Percentiles rank a stretch among this genome's conserved stretches.
Evolutionary conservation across 2,888 invertebrate species (phyloP).

Genomic region (Cylindroiulus punctatus): DNA sequence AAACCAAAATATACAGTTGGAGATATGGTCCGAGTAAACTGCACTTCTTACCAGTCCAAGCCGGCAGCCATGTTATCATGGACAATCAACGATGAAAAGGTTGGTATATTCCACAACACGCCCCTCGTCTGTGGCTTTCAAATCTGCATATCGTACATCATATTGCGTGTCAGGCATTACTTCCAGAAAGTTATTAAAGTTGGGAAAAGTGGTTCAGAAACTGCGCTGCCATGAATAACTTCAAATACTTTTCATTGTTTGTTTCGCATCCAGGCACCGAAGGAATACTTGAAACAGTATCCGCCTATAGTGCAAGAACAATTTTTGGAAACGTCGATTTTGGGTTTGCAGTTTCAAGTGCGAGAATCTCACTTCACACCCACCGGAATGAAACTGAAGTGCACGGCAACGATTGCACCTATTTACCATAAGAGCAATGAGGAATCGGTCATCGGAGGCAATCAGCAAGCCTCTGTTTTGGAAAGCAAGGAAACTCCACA

Average conservation of each 20-base stretch:
- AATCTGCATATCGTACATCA: no score
- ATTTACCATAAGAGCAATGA: conserved; percentile 87
- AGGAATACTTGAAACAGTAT: conserved; percentile 67
- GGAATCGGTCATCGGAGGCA: conserved; percentile 78
- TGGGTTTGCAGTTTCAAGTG: conserved; percentile 83
- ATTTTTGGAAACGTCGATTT: conserved; percentile 79
- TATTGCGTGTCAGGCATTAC: no score
- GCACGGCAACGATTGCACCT: conserved; percentile 86
- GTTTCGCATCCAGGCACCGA: conserved; percentile 67
- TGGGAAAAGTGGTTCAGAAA: neutral
- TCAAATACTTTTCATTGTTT: neutral
- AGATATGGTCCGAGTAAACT: conserved; percentile 77
- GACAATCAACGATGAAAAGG: conserved; percentile 80
- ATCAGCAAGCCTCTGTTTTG: conserved; percentile 74
- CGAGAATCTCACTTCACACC: conserved; percentile 80
- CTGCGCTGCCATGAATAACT: no score
- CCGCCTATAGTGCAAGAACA: conserved; percentile 69
- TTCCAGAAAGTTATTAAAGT: no score
- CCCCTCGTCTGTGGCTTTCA: no score
- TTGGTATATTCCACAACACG: conserved; percentile 63
- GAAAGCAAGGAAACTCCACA: conserved; percentile 76
- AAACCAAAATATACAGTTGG: conserved; percentile 75
- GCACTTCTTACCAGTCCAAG: conserved; percentile 77
- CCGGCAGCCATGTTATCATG: conserved; percentile 81
- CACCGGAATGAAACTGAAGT: conserved; percentile 88